phyloP scores from a whole-genome alignment of 2,888 invertebrate genomes.

The Stenodera caucasica region DNA sequence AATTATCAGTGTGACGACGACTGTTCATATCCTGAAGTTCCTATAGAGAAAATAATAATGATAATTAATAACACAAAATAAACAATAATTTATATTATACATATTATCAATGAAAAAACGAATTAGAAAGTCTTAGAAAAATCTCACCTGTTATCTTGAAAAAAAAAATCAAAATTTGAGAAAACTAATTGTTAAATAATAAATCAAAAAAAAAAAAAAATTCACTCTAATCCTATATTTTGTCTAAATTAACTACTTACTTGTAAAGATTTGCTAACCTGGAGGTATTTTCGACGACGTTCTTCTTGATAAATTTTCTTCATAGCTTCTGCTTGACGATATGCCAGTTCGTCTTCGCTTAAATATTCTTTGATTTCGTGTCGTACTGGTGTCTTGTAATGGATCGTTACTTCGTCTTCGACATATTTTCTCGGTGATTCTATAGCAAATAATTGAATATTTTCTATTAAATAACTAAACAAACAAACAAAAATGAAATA shows the following conservation, averaged over 20 bases:
- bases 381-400: conserved; percentile 86
- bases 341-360: conserved; percentile 86
- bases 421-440: conserved; percentile 88
- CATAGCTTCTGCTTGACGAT: conserved; percentile 89
- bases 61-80: not conserved
- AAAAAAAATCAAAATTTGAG: too few relatives aligned
- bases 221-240: not conserved
- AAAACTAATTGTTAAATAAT: too few relatives aligned
- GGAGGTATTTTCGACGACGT: conserved; percentile 85
- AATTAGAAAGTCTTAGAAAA: not conserved
- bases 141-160: not conserved
- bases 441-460: conserved; percentile 50
- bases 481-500: not conserved
- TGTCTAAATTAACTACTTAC: conserved; percentile 32
- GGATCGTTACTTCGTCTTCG: conserved; percentile 92
- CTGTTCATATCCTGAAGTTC: conserved; percentile 94
- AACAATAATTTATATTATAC: not conserved
- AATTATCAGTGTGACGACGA: conserved; percentile 91
- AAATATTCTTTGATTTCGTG: conserved; percentile 83
- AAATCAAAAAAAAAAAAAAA: too few relatives aligned
- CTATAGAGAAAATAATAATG: conserved; percentile 45
- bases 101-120: not conserved
- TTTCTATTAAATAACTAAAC: not conserved
- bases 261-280: conserved; percentile 59
- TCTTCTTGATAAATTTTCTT: conserved; percentile 87